Conservation (phyloP, 2,113 vertebrate species). For the Oreocharis arfaki region DNA sequence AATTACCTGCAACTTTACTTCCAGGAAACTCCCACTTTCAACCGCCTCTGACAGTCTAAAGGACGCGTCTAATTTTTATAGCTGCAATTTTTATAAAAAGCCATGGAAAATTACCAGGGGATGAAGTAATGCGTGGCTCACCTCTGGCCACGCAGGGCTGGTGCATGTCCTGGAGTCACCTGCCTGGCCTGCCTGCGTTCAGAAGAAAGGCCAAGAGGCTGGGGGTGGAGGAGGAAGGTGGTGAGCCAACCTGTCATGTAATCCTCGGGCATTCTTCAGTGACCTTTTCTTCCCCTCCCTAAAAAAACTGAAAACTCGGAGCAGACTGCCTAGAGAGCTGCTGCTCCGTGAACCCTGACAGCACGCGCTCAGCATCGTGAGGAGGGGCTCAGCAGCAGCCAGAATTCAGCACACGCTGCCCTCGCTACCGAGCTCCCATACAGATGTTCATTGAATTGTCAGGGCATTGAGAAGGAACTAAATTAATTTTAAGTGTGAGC, state of each 20-base stretch:
- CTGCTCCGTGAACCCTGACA: neutral
- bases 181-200: neutral
- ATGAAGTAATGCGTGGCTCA: neutral
- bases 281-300: neutral
- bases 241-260: neutral
- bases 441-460: conserved; percentile 8
- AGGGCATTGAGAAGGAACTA: neutral
- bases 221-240: neutral
- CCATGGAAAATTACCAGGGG: neutral
- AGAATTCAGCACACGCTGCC: neutral
- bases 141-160: rapidly evolving
- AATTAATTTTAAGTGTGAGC: conserved; percentile 33
- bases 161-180: neutral
- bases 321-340: neutral
- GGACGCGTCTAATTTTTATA: neutral
- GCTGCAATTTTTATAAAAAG: neutral
- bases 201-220: neutral
- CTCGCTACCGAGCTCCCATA: neutral
- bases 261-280: neutral
- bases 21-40: neutral
- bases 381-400: neutral
- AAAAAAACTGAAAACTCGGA: neutral
- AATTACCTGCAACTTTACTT: neutral
- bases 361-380: neutral
- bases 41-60: neutral